Evolutionary conservation across 53 echinoderm and acorn worm species (phyloP), one percentile per base, ranked within the genome.

Genomic region (Henricia sp.): DNA sequence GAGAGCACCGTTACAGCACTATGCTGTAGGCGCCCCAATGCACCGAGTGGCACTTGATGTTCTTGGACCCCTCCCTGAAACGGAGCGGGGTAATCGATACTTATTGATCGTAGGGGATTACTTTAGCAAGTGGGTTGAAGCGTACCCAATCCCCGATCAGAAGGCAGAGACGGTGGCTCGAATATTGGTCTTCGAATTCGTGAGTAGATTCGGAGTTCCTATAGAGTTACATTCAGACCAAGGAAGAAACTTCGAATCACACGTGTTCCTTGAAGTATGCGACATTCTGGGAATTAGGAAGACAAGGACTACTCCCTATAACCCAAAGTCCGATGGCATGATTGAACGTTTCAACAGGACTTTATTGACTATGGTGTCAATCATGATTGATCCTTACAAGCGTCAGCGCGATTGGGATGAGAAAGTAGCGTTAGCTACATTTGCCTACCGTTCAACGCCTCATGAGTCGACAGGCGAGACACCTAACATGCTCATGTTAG

Each of bases 331-430:
- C 4, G 54, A 54, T 17, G 54, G 54, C 3, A 54, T 54, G 54
- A 54, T 54, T 4, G 54, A 54, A n/a, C 54, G 54, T 4, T 54
- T 54, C 20, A 54, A 54, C 54, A 9, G 54, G 19, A 46, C 48
- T 46, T 46, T 46, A 14, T 8, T 46, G 8, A n/a, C 17, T 54
- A 9, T 54, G 54, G 54, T 54, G 11, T 9, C 54, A 10, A 16
- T 54, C 12, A 54, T 54, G 54, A 9, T 54, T 54, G 54, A 54
- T 4, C 54, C 54, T n/a, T 21, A 54, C 20, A 54, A 54, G 19
- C 54, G 54, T 13, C 54, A 54, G n/a, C 54, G 54, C 4, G 54
- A 54, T 54, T 54, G 54, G 54, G 54, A 54, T 17, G 54, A 54
- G 54, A 54, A 54, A 21, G 54, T 54, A 21, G 19, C 54, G 20